Base-by-base conservation (phyloP, 2,797 vertebrate species). In the Pseudopleuronectes americanus region DNA sequence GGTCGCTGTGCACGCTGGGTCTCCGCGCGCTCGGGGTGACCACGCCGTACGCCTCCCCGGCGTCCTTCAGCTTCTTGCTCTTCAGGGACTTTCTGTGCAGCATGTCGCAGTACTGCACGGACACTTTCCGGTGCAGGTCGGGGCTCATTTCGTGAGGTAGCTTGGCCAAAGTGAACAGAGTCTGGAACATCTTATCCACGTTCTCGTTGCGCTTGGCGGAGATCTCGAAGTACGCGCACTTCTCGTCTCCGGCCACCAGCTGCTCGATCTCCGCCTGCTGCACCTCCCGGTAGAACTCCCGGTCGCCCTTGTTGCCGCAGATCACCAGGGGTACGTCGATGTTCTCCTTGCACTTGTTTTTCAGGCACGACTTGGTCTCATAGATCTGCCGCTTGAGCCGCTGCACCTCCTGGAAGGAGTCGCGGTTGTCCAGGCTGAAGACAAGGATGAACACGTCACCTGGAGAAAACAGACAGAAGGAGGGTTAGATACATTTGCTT, bases 101-200 rank as follows among this genome's bases (percentile, higher is more conserved):
- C 85, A 96, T 94, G 88, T 99, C 97, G 28, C 96, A 96, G 90
- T 97, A 96, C 87, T 98, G 97, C 69, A 96, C 94, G 0, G 97
- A 98, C 17, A 99, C 96, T 52, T 97, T 97, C 59, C 97, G 94
- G 92, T 99, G 98, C 8, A 98, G 92, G 90, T 97, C 97, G 0
- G 97, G 98, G 92, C 97, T 99, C 98, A 99, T 99, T 74, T 99
- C 98, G 56, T 96, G 95, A 2, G 98, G 98, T 58, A 99, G 93
- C 54, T 97, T 98, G 85, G 97, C 97, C 95, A 99, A 90, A 43
- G 95, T 90, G 10, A 99, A 99, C 74, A 99, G 95, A 0, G 95
- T 95, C 62, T 95, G 96, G 75, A 99, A 99, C 98, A 99, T 99
- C 89, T 95, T 94, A 80, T 99, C 97, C 82, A 99, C 88, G 90